These are phyloP conservation scores for Reticulitermes lucifugus DNA, from an alignment of 2,888 invertebrate genomes.

Conservation along the genomic window DNA sequence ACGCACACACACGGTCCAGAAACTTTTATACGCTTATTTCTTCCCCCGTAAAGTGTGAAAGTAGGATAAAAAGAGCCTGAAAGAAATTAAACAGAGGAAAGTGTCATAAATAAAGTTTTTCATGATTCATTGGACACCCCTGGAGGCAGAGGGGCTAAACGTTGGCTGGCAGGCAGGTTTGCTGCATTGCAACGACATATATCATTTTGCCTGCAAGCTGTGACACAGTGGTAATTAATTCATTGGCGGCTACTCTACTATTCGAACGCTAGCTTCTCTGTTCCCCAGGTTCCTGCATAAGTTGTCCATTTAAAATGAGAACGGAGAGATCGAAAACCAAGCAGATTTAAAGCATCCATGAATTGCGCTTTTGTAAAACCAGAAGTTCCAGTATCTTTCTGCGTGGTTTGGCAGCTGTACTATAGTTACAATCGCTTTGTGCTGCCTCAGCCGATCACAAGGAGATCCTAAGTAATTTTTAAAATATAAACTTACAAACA, in stretches of 20 bases:
- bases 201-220: not conserved
- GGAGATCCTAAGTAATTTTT: too few species aligned
- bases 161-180: not conserved
- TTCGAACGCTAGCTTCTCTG: not conserved
- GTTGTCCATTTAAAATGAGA: not conserved
- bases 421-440: too few species aligned
- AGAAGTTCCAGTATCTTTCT: too few species aligned
- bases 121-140: not conserved
- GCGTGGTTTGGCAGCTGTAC: too few species aligned
- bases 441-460: too few species aligned
- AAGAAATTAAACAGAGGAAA: too few species aligned
- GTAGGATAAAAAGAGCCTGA: too few species aligned
- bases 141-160: not conserved
- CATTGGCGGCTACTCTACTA: not conserved
- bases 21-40: too few species aligned
- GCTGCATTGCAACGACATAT: not conserved
- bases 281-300: not conserved
- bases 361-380: not conserved
- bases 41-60: too few species aligned
- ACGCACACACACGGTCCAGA: too few species aligned
- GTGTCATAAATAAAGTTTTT: too few species aligned
- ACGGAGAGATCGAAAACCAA: not conserved
- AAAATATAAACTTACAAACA: too few species aligned
- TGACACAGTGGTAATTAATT: constrained; percentile 2
- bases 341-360: not conserved